These are phyloP conservation scores for Microplitis demolitor DNA, from an alignment of 1,140 invertebrate species.

Conservation along the genomic window DNA sequence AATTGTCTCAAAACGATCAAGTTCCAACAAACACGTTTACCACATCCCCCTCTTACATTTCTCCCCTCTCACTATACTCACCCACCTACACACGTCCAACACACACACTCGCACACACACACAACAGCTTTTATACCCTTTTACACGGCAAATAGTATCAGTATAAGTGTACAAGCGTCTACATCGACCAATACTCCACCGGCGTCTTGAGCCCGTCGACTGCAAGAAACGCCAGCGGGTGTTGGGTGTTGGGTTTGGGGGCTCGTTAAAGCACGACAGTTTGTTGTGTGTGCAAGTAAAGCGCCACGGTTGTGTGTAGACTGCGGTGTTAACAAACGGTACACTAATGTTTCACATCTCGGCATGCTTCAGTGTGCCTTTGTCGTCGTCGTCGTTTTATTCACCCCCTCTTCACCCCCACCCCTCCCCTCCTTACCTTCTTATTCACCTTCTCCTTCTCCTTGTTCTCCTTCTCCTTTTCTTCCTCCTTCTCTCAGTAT, in stretches of 20 bases:
- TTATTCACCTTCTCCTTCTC: conserved; percentile 19
- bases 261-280: not conserved
- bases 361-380: conserved; percentile 40
- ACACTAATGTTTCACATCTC: conserved; percentile 62
- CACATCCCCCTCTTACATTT: too few species aligned
- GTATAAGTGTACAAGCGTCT: too few species aligned
- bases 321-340: conserved; percentile 61
- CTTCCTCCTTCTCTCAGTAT: not conserved
- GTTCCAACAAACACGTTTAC: too few species aligned
- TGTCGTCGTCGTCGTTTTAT: not conserved
- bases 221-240: too few species aligned
- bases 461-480: conserved; percentile 38
- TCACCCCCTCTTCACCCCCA: conserved; percentile 35
- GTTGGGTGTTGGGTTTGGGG: not conserved
- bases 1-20: too few species aligned
- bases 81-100: too few species aligned
- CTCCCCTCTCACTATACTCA: too few species aligned
- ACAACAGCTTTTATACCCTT: too few species aligned
- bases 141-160: too few species aligned
- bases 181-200: too few species aligned
- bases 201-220: not conserved
- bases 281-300: conserved; percentile 1
- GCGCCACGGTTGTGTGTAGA: conserved; percentile 48
- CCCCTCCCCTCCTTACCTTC: conserved; percentile 28
- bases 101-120: too few species aligned